Evolutionary conservation across 2,888 invertebrate species (phyloP).

Genomic region (Melanophora roralis): DNA sequence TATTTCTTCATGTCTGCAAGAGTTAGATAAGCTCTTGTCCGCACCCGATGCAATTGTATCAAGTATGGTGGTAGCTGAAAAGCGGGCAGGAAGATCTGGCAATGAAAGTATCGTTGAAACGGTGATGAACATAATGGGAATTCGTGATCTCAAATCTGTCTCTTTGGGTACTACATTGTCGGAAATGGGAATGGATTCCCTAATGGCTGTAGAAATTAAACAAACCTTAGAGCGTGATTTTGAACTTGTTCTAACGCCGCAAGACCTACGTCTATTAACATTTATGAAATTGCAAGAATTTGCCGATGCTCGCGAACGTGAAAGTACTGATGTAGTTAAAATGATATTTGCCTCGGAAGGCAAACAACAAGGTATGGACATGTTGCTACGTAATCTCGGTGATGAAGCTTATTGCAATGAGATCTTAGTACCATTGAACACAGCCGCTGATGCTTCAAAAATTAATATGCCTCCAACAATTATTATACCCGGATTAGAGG

Average conservation of each 20-base stretch:
- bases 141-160: conserved; percentile 83
- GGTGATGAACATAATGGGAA: conserved; percentile 82
- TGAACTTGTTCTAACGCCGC: conserved; percentile 79
- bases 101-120: conserved; percentile 84
- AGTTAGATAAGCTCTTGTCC: conserved; percentile 84
- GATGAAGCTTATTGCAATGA: conserved; percentile 80
- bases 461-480: conserved; percentile 68
- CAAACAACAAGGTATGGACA: conserved; percentile 78
- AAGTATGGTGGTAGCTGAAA: conserved; percentile 91
- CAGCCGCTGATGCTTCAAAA: conserved; percentile 69
- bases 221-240: conserved; percentile 92
- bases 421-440: conserved; percentile 79
- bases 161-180: conserved; percentile 85
- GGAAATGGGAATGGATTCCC: conserved; percentile 95
- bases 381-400: conserved; percentile 81
- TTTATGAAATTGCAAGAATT: conserved; percentile 78
- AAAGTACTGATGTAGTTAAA: conserved; percentile 70
- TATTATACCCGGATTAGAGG: conserved; percentile 84
- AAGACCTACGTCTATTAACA: conserved; percentile 81
- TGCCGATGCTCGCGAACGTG: conserved; percentile 68
- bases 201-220: conserved; percentile 97
- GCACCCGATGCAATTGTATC: conserved; percentile 84
- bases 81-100: conserved; percentile 80
- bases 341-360: conserved; percentile 72
- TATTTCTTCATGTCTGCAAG: conserved; percentile 86